Evolutionary conservation across 1,140 invertebrate genomes (phyloP), one percentile per base, ranked within the genome.

Genomic region (Callitettix versicolor): DNA sequence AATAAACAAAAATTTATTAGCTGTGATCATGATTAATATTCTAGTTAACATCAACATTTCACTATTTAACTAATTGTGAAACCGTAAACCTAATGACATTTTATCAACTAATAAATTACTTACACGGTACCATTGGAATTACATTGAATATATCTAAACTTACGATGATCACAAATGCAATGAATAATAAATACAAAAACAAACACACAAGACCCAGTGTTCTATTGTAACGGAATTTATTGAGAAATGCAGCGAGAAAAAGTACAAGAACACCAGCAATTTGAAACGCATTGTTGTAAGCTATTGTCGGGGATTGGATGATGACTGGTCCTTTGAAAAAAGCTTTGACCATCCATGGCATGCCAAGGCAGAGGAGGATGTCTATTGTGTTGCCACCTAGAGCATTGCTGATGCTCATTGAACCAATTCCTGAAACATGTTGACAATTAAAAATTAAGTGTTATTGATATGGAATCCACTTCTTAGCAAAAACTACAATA

Each of bases 371-470:
- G n/a, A 91, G 73, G 0, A 91, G 65, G 50, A 91, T 89, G 54
- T 90, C 88, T 62, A 93, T 71, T 0, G 87, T 88, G 61, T 91
- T 92, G 0, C 86, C 86, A 0, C 88, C 88, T 5, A 92, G 65
- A 0, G 86, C 83, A 61, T 91, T 91, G 6, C 86, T 88, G 41
- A 93, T 84, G 0, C 86, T 88, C 76, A 92, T 91, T 24, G 84
- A 80, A 15, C 81, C 86, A 63, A 88, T 79, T 60, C 86, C 88
- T 91, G 67, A 0, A 75, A 73, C 55, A 53, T n/a, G n/a, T n/a
- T 33, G 40, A 48, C 78, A 12, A n/a, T n/a, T n/a, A n/a, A n/a
- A n/a, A n/a, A n/a, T n/a, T 22, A 12, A 12, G 9, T 5, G 12
- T 48, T 26, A 12, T 14, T 48, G 11, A 15, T 18, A n/a, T 51